Evolutionary conservation across 2,113 vertebrate genomes (phyloP).

Genomic region (Struthidea cinerea): DNA sequence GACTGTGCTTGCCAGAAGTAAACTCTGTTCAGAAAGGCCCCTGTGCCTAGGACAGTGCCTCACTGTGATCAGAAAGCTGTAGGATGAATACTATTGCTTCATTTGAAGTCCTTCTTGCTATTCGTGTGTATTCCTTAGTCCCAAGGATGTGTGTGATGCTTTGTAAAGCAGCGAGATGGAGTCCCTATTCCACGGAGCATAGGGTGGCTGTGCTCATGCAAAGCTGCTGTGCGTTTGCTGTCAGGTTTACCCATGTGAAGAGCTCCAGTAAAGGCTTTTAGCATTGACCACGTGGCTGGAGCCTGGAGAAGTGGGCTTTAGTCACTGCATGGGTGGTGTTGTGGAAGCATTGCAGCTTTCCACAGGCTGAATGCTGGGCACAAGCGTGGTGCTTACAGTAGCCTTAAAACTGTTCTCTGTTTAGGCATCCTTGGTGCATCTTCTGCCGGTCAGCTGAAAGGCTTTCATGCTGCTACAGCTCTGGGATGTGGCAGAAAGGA

Average conservation of each 20-base stretch:
- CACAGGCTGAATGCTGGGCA: too few relatives aligned
- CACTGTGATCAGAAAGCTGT: background rate
- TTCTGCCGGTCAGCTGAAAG: background rate
- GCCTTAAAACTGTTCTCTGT: background rate
- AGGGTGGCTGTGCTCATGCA: background rate
- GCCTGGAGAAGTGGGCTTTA: background rate
- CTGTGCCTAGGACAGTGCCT: background rate
- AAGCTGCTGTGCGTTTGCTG: accelerated
- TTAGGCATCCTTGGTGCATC: background rate
- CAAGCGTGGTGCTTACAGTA: background rate
- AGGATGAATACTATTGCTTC: background rate
- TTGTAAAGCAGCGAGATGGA: background rate
- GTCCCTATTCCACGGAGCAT: accelerated
- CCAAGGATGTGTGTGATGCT: background rate
- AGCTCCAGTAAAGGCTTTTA: background rate
- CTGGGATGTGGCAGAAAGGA: background rate
- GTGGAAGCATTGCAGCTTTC: background rate
- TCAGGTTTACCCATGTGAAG: background rate
- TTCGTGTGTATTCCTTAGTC: background rate
- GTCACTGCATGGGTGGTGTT: accelerated
- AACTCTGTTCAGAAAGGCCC: background rate
- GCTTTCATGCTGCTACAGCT: background rate
- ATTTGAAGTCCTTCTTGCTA: background rate
- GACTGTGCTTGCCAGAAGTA: background rate
- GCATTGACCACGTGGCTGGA: background rate